phyloP scores from a whole-genome alignment of 2,113 vertebrate species.

The Gavia stellata region DNA sequence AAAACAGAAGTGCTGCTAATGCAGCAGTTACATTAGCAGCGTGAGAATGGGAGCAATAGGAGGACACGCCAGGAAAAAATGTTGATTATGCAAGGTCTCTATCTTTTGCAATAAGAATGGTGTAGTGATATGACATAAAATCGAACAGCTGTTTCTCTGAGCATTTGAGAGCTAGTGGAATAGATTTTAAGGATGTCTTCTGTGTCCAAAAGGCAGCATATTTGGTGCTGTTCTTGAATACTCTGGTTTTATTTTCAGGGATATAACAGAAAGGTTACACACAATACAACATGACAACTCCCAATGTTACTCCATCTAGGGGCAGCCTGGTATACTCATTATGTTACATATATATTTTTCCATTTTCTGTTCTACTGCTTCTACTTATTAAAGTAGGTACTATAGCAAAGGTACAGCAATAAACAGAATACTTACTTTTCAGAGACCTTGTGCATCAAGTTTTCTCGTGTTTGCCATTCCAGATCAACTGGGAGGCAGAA shows the following conservation, averaged over 20 bases:
- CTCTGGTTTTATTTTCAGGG: constrained; percentile 7
- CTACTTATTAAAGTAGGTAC: not conserved
- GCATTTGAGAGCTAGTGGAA: not conserved
- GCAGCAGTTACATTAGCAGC: not conserved
- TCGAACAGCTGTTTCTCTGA: constrained; percentile 1
- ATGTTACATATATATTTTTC: not conserved
- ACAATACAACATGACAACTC: not conserved
- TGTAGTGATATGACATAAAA: constrained; percentile 18
- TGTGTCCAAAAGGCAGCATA: not conserved
- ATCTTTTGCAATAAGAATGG: constrained; percentile 11
- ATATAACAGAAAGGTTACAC: not conserved
- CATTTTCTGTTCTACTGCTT: not conserved
- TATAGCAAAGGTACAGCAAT: not conserved
- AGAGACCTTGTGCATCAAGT: not conserved
- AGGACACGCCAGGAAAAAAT: not conserved
- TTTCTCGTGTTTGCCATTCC: not conserved
- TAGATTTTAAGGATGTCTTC: constrained; percentile 2
- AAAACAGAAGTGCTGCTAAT: constrained; percentile 5
- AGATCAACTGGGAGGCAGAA: not conserved
- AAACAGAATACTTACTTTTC: not conserved
- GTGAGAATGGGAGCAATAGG: not conserved
- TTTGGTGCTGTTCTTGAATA: not conserved
- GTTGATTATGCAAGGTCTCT: constrained; percentile 14
- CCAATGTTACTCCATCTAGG: not conserved
- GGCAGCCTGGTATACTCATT: not conserved